These are phyloP conservation scores for Amazona ochrocephala DNA, from an alignment of 2,797 vertebrate species.

Conservation along the genomic window DNA sequence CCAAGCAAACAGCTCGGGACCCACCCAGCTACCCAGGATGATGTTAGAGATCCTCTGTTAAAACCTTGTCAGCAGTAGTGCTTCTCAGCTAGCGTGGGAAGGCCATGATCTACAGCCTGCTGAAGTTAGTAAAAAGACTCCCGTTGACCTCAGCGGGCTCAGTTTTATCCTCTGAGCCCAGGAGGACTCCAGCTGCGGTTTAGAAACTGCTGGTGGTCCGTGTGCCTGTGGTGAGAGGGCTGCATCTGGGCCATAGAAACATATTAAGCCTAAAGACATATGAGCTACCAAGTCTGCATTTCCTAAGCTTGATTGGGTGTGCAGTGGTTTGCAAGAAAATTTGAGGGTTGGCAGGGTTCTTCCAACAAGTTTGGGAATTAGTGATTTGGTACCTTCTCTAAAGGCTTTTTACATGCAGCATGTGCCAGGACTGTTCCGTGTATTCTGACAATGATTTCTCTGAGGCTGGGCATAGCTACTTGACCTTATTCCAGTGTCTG, in stretches of 20 bases:
- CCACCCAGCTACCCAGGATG: background rate
- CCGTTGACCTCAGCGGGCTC: background rate
- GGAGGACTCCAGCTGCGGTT: constrained; percentile 1
- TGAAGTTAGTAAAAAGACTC: constrained; percentile 24
- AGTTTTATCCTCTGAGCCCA: background rate
- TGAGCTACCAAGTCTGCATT: constrained; percentile 31
- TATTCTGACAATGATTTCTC: background rate
- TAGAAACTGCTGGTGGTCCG: constrained; percentile 25
- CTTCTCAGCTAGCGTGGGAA: background rate
- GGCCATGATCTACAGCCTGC: constrained; percentile 17
- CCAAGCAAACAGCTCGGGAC: background rate
- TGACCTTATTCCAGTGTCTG: constrained; percentile 7
- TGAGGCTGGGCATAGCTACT: constrained; percentile 5
- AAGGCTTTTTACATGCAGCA: background rate
- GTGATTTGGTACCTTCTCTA: constrained; percentile 11
- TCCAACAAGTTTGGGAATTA: background rate
- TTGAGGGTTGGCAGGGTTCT: constrained; percentile 45
- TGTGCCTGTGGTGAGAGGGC: constrained; percentile 33
- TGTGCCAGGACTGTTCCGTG: background rate
- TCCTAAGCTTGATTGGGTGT: constrained; percentile 15
- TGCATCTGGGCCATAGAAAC: constrained; percentile 16
- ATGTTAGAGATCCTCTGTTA: background rate
- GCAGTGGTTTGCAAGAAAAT: constrained; percentile 48
- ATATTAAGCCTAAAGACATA: constrained; percentile 15
- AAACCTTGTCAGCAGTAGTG: background rate